Conservation (phyloP, 2,888 invertebrate genomes). For the Tanytarsus gracilentus region DNA sequence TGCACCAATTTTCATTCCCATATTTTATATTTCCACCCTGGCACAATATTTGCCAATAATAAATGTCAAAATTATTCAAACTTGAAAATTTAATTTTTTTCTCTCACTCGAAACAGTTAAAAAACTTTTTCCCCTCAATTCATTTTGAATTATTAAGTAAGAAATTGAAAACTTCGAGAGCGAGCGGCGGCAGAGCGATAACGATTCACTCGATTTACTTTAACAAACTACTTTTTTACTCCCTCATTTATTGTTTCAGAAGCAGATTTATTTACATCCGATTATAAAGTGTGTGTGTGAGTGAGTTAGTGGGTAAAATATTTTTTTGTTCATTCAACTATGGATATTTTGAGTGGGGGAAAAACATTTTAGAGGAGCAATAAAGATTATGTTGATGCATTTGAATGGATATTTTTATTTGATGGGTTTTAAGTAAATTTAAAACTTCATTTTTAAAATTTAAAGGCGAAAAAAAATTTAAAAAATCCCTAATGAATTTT, state of each 20-base stretch:
- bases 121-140: background rate
- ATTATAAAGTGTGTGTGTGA: too few species aligned
- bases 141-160: conserved; percentile 17
- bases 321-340: too few species aligned
- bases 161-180: conserved; percentile 14
- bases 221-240: conserved; percentile 17
- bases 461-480: too few species aligned
- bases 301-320: too few species aligned
- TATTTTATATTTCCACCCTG: too few species aligned
- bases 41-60: conserved; percentile 3
- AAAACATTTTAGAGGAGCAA: too few species aligned
- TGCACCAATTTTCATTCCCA: conserved; percentile 9
- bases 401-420: too few species aligned
- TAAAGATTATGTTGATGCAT: too few species aligned
- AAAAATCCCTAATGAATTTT: too few species aligned
- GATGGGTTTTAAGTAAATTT: too few species aligned
- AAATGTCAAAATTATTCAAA: conserved; percentile 18
- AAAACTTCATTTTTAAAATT: too few species aligned
- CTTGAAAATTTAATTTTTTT: conserved; percentile 12
- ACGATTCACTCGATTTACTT: conserved; percentile 22
- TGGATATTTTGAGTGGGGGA: too few species aligned
- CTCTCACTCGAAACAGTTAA: background rate
- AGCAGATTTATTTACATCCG: conserved; percentile 19
- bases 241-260: conserved; percentile 11
- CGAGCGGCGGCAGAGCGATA: background rate